Percentiles rank a stretch among this genome's conserved stretches.
Conservation (phyloP, 2,888 invertebrate species). For the Branchellion lobata region DNA sequence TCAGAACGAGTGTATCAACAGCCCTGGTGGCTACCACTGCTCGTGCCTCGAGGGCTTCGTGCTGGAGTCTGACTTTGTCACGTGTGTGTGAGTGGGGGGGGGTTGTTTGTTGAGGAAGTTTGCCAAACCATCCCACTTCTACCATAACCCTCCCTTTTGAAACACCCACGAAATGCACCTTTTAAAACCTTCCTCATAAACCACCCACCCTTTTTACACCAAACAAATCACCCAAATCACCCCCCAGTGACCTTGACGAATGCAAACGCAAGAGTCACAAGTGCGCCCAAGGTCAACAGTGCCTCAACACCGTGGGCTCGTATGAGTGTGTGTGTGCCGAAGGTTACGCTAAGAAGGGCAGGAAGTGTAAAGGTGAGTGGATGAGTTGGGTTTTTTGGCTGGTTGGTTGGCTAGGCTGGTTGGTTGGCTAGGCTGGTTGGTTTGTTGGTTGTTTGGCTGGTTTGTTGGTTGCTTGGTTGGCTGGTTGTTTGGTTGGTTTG, state of each 20-base stretch:
- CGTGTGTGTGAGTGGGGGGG: conserved; percentile 68
- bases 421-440: no score
- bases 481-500: no score
- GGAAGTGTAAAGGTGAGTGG: conserved; percentile 49
- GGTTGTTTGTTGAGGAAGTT: no score
- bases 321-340: conserved; percentile 58
- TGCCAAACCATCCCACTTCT: no score
- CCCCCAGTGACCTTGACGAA: conserved; percentile 71
- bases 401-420: no score
- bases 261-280: conserved; percentile 74
- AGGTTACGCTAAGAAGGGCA: conserved; percentile 54
- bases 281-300: conserved; percentile 66
- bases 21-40: conserved; percentile 58
- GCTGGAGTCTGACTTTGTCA: conserved; percentile 67
- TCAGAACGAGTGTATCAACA: conserved; percentile 61
- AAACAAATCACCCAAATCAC: conserved; percentile 41
- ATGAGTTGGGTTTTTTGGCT: background rate
- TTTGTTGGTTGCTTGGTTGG: no score
- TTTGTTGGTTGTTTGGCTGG: no score
- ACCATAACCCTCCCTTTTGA: no score
- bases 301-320: conserved; percentile 59
- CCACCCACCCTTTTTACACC: background rate
- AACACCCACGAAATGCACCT: background rate
- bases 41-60: conserved; percentile 58
- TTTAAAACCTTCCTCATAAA: background rate